These are phyloP conservation scores for Pseudococcus jackbeardsleyi DNA, from an alignment of 2,888 invertebrate species.

Conservation along the genomic window DNA sequence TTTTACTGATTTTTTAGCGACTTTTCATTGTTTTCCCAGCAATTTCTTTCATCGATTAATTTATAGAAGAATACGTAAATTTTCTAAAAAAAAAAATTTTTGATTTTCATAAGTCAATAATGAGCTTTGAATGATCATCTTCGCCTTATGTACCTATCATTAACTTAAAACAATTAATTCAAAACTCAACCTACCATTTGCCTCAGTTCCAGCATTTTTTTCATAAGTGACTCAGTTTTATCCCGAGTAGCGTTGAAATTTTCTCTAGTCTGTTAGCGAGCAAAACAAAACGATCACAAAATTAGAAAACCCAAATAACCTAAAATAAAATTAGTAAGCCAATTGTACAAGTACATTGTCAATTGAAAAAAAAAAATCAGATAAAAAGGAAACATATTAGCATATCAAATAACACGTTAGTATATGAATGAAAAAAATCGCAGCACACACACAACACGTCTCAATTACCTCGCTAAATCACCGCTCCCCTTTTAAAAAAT, in stretches of 20 bases:
- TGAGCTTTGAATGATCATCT: too few species aligned
- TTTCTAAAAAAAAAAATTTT: too few species aligned
- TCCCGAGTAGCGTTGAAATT: constrained; percentile 92
- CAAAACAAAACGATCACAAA: constrained; percentile 67
- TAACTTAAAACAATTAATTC: neutral
- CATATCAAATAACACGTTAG: constrained; percentile 38
- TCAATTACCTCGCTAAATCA: constrained; percentile 34
- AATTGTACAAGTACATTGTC: constrained; percentile 65
- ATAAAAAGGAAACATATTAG: constrained; percentile 22
- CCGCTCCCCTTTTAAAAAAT: neutral
- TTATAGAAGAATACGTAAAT: too few species aligned
- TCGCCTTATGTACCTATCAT: too few species aligned
- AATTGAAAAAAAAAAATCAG: neutral
- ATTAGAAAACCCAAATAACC: constrained; percentile 31
- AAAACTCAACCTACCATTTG: constrained; percentile 77
- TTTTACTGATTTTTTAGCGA: too few species aligned
- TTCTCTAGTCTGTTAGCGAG: constrained; percentile 81
- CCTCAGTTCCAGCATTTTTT: constrained; percentile 95
- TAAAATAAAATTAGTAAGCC: constrained; percentile 65
- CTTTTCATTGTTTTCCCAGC: too few species aligned
- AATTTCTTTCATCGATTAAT: too few species aligned
- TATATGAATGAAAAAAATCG: neutral
- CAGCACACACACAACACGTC: constrained; percentile 38
- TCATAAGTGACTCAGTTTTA: constrained; percentile 93
- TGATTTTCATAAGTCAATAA: too few species aligned